Conservation (phyloP, 2,888 invertebrate genomes). For the Conus canariensis region DNA sequence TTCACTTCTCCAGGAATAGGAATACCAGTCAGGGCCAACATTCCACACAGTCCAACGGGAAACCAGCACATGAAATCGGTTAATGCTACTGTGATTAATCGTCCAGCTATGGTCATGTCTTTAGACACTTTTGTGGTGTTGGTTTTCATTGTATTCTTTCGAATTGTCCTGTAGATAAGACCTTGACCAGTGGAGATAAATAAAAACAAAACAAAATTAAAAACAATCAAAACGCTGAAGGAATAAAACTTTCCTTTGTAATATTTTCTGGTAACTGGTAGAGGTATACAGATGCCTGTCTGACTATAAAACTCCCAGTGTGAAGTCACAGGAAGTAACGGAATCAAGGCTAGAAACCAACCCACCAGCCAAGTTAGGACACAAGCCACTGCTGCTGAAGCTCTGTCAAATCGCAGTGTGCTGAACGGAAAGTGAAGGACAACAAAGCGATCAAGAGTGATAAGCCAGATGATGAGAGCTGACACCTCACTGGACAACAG, state of each 20-base stretch:
- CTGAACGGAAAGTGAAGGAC: slow-evolving; percentile 22
- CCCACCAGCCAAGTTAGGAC: neutral
- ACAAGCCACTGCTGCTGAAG: neutral
- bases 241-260: slow-evolving; percentile 1
- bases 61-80: slow-evolving; percentile 22
- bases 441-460: slow-evolving; percentile 9
- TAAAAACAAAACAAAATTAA: neutral
- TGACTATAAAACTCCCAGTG: slow-evolving; percentile 19
- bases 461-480: slow-evolving; percentile 13
- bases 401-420: neutral
- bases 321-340: neutral
- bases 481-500: slow-evolving; percentile 21
- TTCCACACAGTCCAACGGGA: neutral
- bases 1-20: slow-evolving; percentile 4
- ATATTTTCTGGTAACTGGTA: neutral
- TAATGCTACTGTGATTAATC: neutral
- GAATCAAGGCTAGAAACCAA: neutral
- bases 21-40: neutral
- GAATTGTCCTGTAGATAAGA: neutral
- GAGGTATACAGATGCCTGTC: slow-evolving; percentile 6
- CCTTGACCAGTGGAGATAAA: neutral
- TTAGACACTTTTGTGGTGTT: neutral
- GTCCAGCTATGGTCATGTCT: slow-evolving; percentile 15
- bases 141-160: neutral
- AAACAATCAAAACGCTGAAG: neutral